phyloP scores from a whole-genome alignment of 2,113 vertebrate genomes.

The Bostrychus sinensis region DNA sequence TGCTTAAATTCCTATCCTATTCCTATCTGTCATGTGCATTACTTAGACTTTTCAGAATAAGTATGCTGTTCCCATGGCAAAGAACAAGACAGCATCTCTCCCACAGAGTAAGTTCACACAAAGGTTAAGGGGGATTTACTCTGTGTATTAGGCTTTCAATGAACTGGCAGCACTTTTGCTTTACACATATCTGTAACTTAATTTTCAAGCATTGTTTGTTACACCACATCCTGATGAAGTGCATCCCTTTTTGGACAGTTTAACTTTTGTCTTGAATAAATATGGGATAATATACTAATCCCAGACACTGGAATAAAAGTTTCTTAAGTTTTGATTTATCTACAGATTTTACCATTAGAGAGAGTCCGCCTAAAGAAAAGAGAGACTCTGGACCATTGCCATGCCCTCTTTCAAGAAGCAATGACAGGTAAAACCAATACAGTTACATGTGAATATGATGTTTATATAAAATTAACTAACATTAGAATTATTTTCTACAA shows the following conservation, averaged over 20 bases:
- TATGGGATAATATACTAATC: no score
- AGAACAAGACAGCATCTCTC: conserved; percentile 83
- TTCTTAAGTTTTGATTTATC: not conserved
- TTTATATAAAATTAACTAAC: no score
- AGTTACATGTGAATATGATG: no score
- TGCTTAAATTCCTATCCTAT: conserved; percentile 26
- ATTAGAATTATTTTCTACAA: not conserved
- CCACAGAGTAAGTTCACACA: conserved; percentile 87
- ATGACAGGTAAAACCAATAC: conserved; percentile 81
- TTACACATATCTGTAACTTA: no score
- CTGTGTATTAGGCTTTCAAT: not conserved
- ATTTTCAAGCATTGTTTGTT: no score
- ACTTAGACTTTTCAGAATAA: conserved; percentile 89
- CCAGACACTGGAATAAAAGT: not conserved
- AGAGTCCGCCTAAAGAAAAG: conserved; percentile 72
- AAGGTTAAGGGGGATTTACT: not conserved
- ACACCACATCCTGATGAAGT: no score
- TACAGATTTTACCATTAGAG: conserved; percentile 86
- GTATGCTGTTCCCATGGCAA: conserved; percentile 71
- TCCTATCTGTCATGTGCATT: conserved; percentile 32
- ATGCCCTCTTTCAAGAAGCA: conserved; percentile 76
- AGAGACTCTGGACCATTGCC: conserved; percentile 73
- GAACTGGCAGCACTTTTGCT: not conserved
- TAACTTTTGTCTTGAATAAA: no score
- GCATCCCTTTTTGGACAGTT: no score